A percentile compares a stretch with the other conserved stretches of the same genome.
phyloP scores from a whole-genome alignment of 2,113 vertebrate species.

The Tenebrosternarchus preto region DNA sequence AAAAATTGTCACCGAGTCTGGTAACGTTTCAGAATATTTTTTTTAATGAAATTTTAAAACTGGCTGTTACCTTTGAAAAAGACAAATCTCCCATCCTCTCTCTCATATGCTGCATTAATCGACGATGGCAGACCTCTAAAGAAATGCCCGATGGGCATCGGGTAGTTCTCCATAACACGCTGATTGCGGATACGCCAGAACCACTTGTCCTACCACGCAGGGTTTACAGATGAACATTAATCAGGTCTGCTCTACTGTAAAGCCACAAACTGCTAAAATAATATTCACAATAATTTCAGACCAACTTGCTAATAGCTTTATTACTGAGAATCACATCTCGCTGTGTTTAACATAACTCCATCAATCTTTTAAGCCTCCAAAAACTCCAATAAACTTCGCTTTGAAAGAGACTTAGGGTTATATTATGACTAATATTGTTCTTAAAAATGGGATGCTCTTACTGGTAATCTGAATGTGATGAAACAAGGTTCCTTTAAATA shows the following conservation, averaged over 20 bases:
- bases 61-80: conserved; percentile 85
- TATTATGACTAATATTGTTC: too few species aligned
- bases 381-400: too few species aligned
- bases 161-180: conserved; percentile 86
- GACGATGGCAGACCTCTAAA: conserved; percentile 83
- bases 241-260: too few species aligned
- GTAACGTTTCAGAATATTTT: background rate
- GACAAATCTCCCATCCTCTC: conserved; percentile 88
- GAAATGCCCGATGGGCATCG: conserved; percentile 89
- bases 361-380: too few species aligned
- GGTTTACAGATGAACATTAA: background rate
- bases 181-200: conserved; percentile 88
- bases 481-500: conserved; percentile 46
- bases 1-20: background rate
- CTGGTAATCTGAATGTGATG: too few species aligned
- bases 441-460: too few species aligned
- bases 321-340: too few species aligned
- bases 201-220: conserved; percentile 77
- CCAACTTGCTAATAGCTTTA: too few species aligned
- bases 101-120: conserved; percentile 84
- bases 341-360: too few species aligned
- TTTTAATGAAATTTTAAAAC: background rate
- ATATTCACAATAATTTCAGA: too few species aligned
- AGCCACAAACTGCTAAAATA: too few species aligned
- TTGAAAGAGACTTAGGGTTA: too few species aligned